Conservation (phyloP, 1,140 invertebrate genomes). For the Drosophila orosa region DNA sequence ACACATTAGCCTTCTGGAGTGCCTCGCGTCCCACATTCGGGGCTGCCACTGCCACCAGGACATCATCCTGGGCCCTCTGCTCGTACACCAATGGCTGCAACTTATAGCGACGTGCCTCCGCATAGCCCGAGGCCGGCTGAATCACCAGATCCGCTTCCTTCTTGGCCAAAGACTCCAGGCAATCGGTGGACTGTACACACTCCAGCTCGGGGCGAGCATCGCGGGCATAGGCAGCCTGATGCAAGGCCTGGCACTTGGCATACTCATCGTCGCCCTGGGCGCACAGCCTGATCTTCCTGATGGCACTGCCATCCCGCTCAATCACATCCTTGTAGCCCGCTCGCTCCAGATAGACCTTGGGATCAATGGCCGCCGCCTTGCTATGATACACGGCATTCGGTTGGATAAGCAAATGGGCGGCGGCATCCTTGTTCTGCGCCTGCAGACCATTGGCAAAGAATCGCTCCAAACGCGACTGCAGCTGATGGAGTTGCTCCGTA, state of each 20-base stretch:
- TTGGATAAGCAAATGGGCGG: conserved; percentile 86
- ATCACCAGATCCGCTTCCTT: conserved; percentile 65
- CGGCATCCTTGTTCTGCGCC: conserved; percentile 72
- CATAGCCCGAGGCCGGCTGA: conserved; percentile 34
- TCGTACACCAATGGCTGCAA: conserved; percentile 75
- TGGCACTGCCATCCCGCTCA: conserved; percentile 85
- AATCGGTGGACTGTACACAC: conserved; percentile 88
- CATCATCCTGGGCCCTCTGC: conserved; percentile 52
- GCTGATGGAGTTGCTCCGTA: conserved; percentile 74
- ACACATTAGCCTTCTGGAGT: conserved; percentile 67
- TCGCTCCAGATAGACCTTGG: conserved; percentile 87
- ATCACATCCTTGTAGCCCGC: conserved; percentile 92
- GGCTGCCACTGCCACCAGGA: conserved; percentile 71
- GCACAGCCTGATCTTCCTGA: conserved; percentile 86
- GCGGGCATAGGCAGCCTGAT: conserved; percentile 88
- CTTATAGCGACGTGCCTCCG: conserved; percentile 48
- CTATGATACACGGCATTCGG: conserved; percentile 87
- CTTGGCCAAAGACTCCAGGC: conserved; percentile 87
- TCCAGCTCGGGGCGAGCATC: conserved; percentile 89
- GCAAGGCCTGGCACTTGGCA: conserved; percentile 88
- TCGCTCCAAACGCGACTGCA: conserved; percentile 74
- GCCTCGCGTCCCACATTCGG: conserved; percentile 53
- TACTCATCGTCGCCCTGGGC: conserved; percentile 87
- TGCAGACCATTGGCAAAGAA: conserved; percentile 79
- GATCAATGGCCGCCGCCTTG: conserved; percentile 86